These are phyloP conservation scores for Tringa solitaria DNA, from an alignment of 2,113 vertebrate genomes.

Conservation along the genomic window DNA sequence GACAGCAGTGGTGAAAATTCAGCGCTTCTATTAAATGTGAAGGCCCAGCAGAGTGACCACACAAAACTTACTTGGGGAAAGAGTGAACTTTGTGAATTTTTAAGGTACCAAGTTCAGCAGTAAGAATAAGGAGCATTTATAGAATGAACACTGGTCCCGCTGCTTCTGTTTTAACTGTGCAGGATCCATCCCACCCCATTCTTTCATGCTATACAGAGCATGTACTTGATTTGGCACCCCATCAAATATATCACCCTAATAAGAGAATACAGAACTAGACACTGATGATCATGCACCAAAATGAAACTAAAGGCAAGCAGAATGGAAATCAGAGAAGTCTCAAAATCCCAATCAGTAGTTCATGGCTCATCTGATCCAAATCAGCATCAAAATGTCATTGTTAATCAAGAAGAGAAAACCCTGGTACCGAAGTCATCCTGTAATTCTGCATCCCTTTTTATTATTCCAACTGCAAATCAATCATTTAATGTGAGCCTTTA, in stretches of 20 bases:
- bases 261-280: not conserved
- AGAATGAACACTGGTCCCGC: not conserved
- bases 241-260: not conserved
- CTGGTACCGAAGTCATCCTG: not conserved
- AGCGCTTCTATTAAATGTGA: not conserved
- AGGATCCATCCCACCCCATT: not conserved
- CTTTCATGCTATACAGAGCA: not conserved
- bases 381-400: not conserved
- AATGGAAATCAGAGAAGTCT: not conserved
- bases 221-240: not conserved
- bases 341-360: not conserved
- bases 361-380: not conserved
- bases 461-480: not conserved
- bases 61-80: not conserved
- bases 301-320: not conserved
- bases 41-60: not conserved
- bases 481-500: not conserved
- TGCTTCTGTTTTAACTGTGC: not conserved
- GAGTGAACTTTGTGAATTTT: not conserved
- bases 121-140: not conserved
- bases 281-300: not conserved
- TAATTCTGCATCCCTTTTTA: not conserved
- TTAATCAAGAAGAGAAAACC: not conserved
- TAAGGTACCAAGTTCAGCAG: not conserved
- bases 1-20: not conserved